phyloP scores from a whole-genome alignment of 2,888 invertebrate genomes.

The Osmoderma eremita region DNA sequence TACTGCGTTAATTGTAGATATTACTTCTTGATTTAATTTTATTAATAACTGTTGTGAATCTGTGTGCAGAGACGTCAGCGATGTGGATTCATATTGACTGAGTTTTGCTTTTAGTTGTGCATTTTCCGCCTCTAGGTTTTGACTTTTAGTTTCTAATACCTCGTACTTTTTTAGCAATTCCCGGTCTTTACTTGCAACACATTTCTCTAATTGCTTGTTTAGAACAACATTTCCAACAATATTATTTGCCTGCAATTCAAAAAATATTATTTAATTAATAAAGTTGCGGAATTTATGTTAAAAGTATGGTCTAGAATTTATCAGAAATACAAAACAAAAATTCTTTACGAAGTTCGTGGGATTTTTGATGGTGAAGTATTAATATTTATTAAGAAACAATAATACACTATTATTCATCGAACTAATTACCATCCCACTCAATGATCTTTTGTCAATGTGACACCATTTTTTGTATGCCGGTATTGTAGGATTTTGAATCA shows the following conservation, averaged over 20 bases:
- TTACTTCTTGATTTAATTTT: conserved; percentile 2
- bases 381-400: no score
- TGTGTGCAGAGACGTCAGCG: neutral
- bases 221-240: neutral
- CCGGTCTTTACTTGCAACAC: neutral
- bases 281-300: no score
- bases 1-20: neutral
- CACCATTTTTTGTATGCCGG: no score
- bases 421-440: no score
- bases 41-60: neutral
- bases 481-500: no score
- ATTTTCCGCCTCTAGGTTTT: neutral
- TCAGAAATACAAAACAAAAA: no score
- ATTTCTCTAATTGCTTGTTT: conserved; percentile 6
- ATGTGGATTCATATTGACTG: neutral
- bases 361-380: no score
- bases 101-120: neutral
- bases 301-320: no score
- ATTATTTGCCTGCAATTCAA: conserved; percentile 11
- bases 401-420: no score
- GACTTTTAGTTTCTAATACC: conserved; percentile 6
- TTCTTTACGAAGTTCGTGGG: no score
- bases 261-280: no score
- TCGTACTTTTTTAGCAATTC: conserved; percentile 1
- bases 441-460: no score